These are phyloP conservation scores for Centruroides vittatus DNA, from an alignment of 1,140 invertebrate genomes.

Conservation along the genomic window DNA sequence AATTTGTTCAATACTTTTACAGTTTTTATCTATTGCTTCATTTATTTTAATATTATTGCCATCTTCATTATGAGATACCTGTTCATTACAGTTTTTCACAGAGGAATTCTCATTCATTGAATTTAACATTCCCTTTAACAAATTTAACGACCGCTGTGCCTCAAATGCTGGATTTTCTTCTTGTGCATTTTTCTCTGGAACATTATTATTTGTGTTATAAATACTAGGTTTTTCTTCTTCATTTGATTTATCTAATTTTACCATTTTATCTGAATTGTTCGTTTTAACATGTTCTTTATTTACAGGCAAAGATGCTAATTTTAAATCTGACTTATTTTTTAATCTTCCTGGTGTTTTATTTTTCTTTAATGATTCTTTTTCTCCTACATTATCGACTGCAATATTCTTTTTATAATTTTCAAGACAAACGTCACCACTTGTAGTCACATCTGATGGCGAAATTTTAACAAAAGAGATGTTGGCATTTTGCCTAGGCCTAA, in stretches of 20 bases:
- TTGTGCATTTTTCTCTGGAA: not conserved
- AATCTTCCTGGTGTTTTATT: not conserved
- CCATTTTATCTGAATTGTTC: not conserved
- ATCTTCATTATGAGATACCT: not conserved
- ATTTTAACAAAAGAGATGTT: slow-evolving; percentile 10
- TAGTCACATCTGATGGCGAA: slow-evolving; percentile 11
- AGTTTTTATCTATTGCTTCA: not conserved
- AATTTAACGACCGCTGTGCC: not conserved
- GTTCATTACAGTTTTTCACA: not conserved
- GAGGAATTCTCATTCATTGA: not conserved
- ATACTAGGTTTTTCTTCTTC: not conserved
- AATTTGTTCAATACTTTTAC: not conserved
- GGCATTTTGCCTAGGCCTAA: slow-evolving; percentile 7
- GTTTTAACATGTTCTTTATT: not conserved
- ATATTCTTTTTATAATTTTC: slow-evolving; percentile 11
- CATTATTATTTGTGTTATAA: not conserved
- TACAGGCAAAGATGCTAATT: no score
- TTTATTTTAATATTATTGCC: not conserved
- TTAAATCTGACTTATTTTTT: not conserved
- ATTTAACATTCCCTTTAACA: slow-evolving; percentile 1
- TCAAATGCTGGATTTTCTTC: not conserved
- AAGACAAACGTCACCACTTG: slow-evolving; percentile 16
- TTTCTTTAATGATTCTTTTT: not conserved
- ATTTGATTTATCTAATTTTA: not conserved
- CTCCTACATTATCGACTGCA: not conserved